Conservation (phyloP, 92 coral and sea anemone genomes). For the Palythoa grandis region DNA sequence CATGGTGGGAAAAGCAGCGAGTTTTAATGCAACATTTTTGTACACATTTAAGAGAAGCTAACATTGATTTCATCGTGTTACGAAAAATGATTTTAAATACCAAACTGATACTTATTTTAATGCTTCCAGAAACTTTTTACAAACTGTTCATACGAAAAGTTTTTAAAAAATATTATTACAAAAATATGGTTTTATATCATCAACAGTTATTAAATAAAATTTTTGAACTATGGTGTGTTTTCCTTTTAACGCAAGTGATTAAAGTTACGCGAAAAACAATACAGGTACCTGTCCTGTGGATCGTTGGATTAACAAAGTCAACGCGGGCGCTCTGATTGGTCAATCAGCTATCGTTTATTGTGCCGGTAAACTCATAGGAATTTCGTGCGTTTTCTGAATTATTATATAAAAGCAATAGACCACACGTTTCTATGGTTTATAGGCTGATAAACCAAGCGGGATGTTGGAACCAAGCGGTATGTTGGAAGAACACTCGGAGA, state of each 20-base stretch:
- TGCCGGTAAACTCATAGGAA: too few species aligned
- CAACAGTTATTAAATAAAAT: conserved; percentile 7
- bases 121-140: neutral
- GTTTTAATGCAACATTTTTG: neutral
- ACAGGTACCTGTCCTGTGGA: conserved; percentile 1
- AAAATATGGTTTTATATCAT: conserved; percentile 21
- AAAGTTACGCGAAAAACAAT: neutral
- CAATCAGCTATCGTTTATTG: too few species aligned
- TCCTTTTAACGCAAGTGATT: neutral
- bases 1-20: too few species aligned
- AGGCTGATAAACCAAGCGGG: too few species aligned
- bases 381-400: too few species aligned
- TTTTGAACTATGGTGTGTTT: neutral
- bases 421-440: too few species aligned
- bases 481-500: too few species aligned
- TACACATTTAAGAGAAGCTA: neutral
- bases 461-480: too few species aligned
- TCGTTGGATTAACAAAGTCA: too few species aligned
- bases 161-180: conserved; percentile 29
- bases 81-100: neutral
- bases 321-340: too few species aligned
- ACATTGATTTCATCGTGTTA: neutral
- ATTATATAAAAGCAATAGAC: too few species aligned
- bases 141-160: neutral
- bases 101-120: neutral